Evolutionary conservation across 1,140 invertebrate species (phyloP).

Genomic region (Bombus confusus): DNA sequence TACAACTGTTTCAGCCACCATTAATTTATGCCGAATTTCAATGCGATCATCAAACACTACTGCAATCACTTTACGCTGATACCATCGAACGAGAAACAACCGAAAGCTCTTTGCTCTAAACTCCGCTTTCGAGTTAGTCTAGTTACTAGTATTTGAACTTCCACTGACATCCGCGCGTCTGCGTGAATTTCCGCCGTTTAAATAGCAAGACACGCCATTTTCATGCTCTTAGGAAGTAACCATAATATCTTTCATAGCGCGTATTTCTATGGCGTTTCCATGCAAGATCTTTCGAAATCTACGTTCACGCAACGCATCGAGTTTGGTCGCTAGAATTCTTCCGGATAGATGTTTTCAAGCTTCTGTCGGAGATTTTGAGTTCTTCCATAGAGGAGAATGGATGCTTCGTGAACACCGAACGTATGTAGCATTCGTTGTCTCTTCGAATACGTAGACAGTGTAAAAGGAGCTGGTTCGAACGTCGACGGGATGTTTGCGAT

Average conservation of each 20-base stretch:
- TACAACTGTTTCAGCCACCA: background rate
- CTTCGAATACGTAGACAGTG: too few species aligned
- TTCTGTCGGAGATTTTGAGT: slow-evolving; percentile 19
- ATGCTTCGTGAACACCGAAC: too few species aligned
- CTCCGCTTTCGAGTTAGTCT: too few species aligned
- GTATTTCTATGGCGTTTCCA: background rate
- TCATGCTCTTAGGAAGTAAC: background rate
- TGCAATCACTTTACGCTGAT: background rate
- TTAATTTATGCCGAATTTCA: slow-evolving; percentile 6
- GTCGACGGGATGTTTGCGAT: too few species aligned
- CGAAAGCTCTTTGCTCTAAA: background rate
- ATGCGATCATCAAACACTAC: background rate
- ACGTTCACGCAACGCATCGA: background rate
- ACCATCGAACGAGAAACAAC: background rate
- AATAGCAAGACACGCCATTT: background rate
- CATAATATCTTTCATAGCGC: background rate
- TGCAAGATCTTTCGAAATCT: background rate
- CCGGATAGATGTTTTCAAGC: background rate
- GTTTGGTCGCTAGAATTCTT: background rate
- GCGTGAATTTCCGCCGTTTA: background rate
- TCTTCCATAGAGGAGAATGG: background rate
- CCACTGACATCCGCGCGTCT: too few species aligned
- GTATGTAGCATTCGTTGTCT: too few species aligned
- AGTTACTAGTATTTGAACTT: background rate
- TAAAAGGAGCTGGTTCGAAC: too few species aligned